Base-by-base conservation (phyloP, 2,797 vertebrate genomes). In the Pygocentrus nattereri region DNA sequence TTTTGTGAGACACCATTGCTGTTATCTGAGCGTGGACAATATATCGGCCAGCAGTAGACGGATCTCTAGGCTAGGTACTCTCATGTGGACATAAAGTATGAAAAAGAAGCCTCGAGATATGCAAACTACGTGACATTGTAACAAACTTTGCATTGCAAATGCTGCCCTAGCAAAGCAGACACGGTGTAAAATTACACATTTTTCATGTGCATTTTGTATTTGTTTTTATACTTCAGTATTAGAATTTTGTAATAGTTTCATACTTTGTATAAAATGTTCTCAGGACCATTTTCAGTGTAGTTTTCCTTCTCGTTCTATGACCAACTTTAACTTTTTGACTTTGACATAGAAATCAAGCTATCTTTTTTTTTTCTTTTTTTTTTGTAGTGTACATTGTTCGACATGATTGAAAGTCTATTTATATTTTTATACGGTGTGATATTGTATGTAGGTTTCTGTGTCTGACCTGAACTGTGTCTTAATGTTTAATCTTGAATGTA, bases 401-500 rank as follows among this genome's bases (percentile, higher is more conserved):
- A 81, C 58, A 65, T 23, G 47, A 83, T 81, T 23, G 21, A 30
- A 41, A 19, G 34, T 65, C 69, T 86, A 86, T 86, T 86, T 86
- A 86, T 87, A 85, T 69, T 82, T 82, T 67, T 73, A 61, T 79
- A 67, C 65, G 59, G 27, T 74, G 21, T 78, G 34, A 56, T 44
- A n/a, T 47, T 75, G 62, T 54, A 21, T 71, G 38, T 75, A 73
- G 16, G 23, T 78, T 27, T 81, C 30, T 64, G 59, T 58, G 50
- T 79, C n/a, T 47, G 54, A 41, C 49, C 44, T 58, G 21, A 21
- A 68, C 64, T 74, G 78, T 74, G 78, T 71, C 52, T 58, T 83
- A 61, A 21, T 76, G 11, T 75, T 73, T 76, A 83, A 81, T 85
- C 72, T 69, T 79, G 85, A 85, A 85, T 87, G 85, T 85, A 87